These are phyloP conservation scores for Remorina albescens DNA, from an alignment of 2,797 vertebrate species.

Conservation along the genomic window DNA sequence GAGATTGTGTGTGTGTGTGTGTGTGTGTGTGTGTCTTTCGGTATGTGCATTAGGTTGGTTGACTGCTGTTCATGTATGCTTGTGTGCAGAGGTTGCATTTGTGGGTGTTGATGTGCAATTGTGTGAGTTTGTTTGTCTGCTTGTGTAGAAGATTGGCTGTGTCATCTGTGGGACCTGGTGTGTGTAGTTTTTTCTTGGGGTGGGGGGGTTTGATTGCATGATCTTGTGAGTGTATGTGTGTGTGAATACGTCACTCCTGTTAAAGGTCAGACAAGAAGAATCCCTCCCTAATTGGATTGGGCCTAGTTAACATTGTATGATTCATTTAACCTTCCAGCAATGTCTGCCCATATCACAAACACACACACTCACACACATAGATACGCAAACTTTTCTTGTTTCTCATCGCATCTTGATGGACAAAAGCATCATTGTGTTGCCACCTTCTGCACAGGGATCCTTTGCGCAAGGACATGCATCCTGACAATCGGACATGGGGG, in stretches of 20 bases:
- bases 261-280: slow-evolving; percentile 84
- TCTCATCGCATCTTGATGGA: slow-evolving; percentile 63
- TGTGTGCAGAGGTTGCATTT: slow-evolving; percentile 14
- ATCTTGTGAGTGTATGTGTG: too few relatives aligned
- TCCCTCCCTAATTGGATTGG: slow-evolving; percentile 82
- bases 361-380: slow-evolving; percentile 32
- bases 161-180: slow-evolving; percentile 40
- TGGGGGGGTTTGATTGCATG: slow-evolving; percentile 66
- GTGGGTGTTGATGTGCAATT: slow-evolving; percentile 42
- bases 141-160: slow-evolving; percentile 29
- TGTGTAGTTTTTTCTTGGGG: slow-evolving; percentile 6
- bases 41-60: slow-evolving; percentile 39
- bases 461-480: slow-evolving; percentile 76
- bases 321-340: slow-evolving; percentile 81
- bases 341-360: slow-evolving; percentile 50
- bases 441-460: slow-evolving; percentile 72
- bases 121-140: slow-evolving; percentile 33
- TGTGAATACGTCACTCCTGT: slow-evolving; percentile 68
- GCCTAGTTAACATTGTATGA: slow-evolving; percentile 82
- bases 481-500: slow-evolving; percentile 65
- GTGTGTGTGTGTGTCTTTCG: slow-evolving; percentile 11
- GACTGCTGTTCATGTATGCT: slow-evolving; percentile 15
- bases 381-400: slow-evolving; percentile 53
- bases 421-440: slow-evolving; percentile 81
- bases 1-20: slow-evolving; percentile 56